These are phyloP conservation scores for Gallinago solitaria DNA, from an alignment of 2,797 vertebrate species.

Conservation along the genomic window DNA sequence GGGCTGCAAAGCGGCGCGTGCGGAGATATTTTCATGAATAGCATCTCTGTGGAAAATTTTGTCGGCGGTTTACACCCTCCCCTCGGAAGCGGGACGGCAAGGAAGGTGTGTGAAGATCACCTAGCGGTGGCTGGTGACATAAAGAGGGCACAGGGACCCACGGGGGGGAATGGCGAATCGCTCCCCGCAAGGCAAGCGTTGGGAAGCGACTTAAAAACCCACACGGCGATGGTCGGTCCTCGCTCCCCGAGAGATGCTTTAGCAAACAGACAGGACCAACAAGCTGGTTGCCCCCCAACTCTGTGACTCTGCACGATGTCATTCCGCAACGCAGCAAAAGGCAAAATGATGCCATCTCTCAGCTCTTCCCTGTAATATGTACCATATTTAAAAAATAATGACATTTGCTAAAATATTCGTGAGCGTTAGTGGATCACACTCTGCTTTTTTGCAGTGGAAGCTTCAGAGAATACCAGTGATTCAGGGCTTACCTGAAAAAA, in stretches of 20 bases:
- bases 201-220: background rate
- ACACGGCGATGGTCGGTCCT: rapidly evolving
- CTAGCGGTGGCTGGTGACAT: background rate
- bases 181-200: background rate
- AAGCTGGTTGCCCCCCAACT: background rate
- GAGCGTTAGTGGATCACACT: background rate
- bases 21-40: slow-evolving; percentile 55
- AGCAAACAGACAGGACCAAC: background rate
- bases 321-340: background rate
- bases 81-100: background rate
- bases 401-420: background rate
- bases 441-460: background rate
- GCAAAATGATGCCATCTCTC: background rate
- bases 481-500: slow-evolving; percentile 27
- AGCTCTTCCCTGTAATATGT: background rate
- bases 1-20: slow-evolving; percentile 39
- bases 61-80: background rate
- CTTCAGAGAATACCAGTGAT: background rate
- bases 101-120: background rate
- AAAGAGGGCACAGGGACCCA: background rate
- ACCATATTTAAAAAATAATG: background rate
- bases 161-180: background rate
- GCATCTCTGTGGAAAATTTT: slow-evolving; percentile 58
- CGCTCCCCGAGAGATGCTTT: background rate
- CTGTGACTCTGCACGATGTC: background rate